These are phyloP conservation scores for Pecten maximus DNA, from an alignment of 2,888 invertebrate genomes.

Conservation along the genomic window DNA sequence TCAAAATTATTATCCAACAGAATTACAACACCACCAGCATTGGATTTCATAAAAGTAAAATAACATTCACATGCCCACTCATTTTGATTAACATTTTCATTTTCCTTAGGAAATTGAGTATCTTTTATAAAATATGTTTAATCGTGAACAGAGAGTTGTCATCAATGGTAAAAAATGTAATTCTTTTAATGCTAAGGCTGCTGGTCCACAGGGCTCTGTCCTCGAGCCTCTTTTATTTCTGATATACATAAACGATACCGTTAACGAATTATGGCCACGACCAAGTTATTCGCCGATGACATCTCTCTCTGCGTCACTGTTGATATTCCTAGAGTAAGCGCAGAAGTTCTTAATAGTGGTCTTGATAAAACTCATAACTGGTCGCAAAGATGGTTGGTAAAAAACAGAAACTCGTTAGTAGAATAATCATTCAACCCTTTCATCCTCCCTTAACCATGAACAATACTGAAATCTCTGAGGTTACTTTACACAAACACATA, in stretches of 20 bases:
- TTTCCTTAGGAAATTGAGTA: too few relatives aligned
- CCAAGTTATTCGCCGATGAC: neutral
- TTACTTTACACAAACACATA: neutral
- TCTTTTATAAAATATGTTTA: too few relatives aligned
- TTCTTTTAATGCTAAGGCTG: neutral
- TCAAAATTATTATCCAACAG: too few relatives aligned
- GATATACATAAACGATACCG: neutral
- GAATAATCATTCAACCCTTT: neutral
- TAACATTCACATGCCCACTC: too few relatives aligned
- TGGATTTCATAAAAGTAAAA: too few relatives aligned
- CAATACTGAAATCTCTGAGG: neutral
- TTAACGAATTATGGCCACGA: neutral
- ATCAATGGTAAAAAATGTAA: too few relatives aligned
- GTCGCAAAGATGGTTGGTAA: neutral
- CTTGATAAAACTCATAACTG: neutral
- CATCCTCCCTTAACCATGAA: neutral
- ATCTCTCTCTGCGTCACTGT: neutral
- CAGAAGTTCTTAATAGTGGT: neutral
- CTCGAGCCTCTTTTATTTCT: neutral
- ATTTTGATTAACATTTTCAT: too few relatives aligned
- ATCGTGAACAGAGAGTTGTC: too few relatives aligned
- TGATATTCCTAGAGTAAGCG: neutral
- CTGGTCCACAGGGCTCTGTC: neutral
- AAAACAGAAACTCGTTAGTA: neutral
- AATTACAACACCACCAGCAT: too few relatives aligned